Base-by-base conservation (phyloP, 2,113 vertebrate species). In the Scopus umbretta region DNA sequence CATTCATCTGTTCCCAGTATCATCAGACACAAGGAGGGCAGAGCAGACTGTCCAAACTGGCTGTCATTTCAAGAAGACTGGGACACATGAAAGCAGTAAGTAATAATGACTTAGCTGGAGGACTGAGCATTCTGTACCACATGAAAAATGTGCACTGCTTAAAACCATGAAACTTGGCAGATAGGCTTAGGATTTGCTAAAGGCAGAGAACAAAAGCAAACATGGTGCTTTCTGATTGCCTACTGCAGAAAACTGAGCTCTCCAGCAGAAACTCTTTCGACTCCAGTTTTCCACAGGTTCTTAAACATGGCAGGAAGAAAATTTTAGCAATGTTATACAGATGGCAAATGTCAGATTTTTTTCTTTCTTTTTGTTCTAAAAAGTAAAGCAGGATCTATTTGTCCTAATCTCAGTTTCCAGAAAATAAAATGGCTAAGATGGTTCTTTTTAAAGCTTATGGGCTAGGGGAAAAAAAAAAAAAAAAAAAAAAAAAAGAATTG, bases 21-120 rank as follows among this genome's bases (percentile, higher is more conserved):
- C 58, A 72, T 45, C 87, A 80, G 62, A 55, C 73, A 85, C 71
- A 40, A 66, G 52, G 67, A 94, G 73, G 56, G 67, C 78, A 97
- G 70, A 86, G n/a, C 42, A 75, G 25, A 72, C 67, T 90, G 53
- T 91, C 92, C 92, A 92, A 62, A 56, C 88, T 88, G 49, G 56
- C 68, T 95, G 86, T 89, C 75, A 81, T 96, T 96, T 94, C 79
- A 61, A 86, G 81, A 94, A 90, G 66, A 82, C 29, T 90, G 86
- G 70, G 87, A 45, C 94, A 87, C 40, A 34, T 93, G 63, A 96
- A 91, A 96, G 94, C 96, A 90, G 75, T 87, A 78, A 90, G 89
- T 72, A 94, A 82, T 96, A 91, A 89, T 3, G 18, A 56, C 81
- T 96, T 94, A 58, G 59, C 86, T 67, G 50, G 52, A 32, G 34